phyloP scores from a whole-genome alignment of 1,140 invertebrate species.

The Aporrectodea caliginosa region DNA sequence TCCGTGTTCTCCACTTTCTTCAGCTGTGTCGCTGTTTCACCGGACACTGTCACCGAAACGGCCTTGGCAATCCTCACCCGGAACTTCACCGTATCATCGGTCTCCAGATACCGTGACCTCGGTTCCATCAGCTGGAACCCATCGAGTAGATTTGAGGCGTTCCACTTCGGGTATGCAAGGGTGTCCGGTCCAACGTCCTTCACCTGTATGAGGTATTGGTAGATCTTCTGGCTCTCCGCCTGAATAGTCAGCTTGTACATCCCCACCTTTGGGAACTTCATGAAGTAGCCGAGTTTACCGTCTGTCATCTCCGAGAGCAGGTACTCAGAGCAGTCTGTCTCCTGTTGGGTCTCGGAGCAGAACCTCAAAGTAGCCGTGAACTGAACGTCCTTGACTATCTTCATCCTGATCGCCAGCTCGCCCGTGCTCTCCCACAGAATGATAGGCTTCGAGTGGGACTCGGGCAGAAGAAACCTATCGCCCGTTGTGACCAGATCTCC shows the following conservation, averaged over 20 bases:
- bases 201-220: constrained; percentile 27
- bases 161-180: constrained; percentile 14
- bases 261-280: constrained; percentile 26
- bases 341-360: background rate
- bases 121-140: constrained; percentile 19
- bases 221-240: background rate
- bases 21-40: background rate
- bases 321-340: constrained; percentile 18
- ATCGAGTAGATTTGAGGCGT: background rate
- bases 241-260: constrained; percentile 21
- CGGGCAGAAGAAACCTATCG: background rate
- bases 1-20: background rate
- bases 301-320: background rate
- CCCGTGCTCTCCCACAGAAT: background rate
- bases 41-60: background rate
- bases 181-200: background rate
- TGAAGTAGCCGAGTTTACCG: background rate
- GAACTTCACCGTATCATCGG: constrained; percentile 7
- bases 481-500: background rate
- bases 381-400: background rate
- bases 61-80: background rate
- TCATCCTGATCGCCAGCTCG: background rate
- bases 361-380: background rate
- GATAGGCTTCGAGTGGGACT: constrained; percentile 1
- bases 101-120: background rate